Base-by-base conservation (phyloP, 2,797 vertebrate genomes). In the Diceros bicornis region DNA sequence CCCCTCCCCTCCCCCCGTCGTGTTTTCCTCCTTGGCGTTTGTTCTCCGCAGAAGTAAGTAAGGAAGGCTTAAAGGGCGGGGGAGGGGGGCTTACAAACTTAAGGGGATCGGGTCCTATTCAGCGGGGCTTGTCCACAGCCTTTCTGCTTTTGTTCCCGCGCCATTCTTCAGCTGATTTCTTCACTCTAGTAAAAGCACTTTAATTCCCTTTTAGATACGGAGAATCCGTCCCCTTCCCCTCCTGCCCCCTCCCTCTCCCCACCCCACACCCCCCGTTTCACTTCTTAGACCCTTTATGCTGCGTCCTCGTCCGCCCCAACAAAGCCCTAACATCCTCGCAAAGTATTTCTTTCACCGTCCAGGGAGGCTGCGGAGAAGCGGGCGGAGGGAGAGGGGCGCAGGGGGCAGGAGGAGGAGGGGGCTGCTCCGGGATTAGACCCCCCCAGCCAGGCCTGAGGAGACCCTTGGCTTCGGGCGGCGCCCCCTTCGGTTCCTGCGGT, bases 161-260 rank as follows among this genome's bases (percentile, higher is more conserved):
- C 98, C 98, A 98, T 99, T 99, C 98, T 99, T 98, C 97, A 98
- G 98, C 98, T 99, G 99, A 99, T 99, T 99, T 99, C 98, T 99
- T 99, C 99, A 99, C 98, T 99, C 98, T 94, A 98, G 98, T 98
- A 98, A 99, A 99, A 99, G 99, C 96, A 88, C 98, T 98, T 99
- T 99, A 99, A 99, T 99, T 99, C 99, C 98, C 98, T 99, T 99
- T 99, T 99, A 99, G 98, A 98, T 98, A 99, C 98, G 89, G 98
- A 99, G 98, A 99, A 99, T 99, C 98, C 98, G 98, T 98, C 98
- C 98, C 98, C 98, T 98, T 97, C 97, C 97, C 97, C 97, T 97
- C 91, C 97, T 87, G 97, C 97, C 97, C 97, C 97, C 97, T 34
- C 72, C 78, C 95, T 96, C 87, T 93, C 37, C 66, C 96, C 97